These are phyloP conservation scores for Squalus acanthias DNA, from an alignment of 2,797 vertebrate genomes.

Conservation along the genomic window DNA sequence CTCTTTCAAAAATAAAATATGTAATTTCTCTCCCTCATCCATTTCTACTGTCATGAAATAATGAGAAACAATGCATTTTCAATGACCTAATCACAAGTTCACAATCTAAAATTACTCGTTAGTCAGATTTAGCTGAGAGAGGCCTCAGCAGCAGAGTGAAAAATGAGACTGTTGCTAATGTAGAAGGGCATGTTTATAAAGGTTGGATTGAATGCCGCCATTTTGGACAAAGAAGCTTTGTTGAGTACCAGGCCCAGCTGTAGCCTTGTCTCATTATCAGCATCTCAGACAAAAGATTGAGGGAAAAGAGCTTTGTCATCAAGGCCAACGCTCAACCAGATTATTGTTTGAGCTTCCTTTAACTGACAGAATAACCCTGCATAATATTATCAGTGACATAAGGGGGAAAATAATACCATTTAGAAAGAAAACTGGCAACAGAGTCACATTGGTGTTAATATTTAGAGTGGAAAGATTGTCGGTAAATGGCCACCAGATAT, in stretches of 20 bases:
- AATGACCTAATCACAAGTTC: slow-evolving; percentile 29
- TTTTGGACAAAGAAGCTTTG: neutral
- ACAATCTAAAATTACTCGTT: slow-evolving; percentile 32
- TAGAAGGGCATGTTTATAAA: neutral
- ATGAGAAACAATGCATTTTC: slow-evolving; percentile 34
- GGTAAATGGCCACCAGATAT: neutral
- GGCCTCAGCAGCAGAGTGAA: neutral
- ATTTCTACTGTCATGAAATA: slow-evolving; percentile 31
- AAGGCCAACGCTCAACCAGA: neutral
- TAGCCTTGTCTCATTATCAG: neutral
- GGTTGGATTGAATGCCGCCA: neutral
- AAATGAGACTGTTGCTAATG: neutral
- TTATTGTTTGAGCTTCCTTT: neutral
- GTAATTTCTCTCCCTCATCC: slow-evolving; percentile 35
- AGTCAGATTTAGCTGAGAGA: slow-evolving; percentile 7
- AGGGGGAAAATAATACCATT: neutral
- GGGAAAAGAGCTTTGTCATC: neutral
- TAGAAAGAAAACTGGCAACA: neutral
- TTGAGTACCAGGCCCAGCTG: neutral
- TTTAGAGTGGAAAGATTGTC: neutral
- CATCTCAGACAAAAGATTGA: neutral
- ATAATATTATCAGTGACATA: neutral
- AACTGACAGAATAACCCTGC: neutral
- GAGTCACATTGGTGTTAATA: neutral
- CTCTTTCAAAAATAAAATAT: slow-evolving; percentile 31